These are phyloP conservation scores for Rhabdornis inornatus DNA, from an alignment of 2,113 vertebrate genomes.

Conservation along the genomic window DNA sequence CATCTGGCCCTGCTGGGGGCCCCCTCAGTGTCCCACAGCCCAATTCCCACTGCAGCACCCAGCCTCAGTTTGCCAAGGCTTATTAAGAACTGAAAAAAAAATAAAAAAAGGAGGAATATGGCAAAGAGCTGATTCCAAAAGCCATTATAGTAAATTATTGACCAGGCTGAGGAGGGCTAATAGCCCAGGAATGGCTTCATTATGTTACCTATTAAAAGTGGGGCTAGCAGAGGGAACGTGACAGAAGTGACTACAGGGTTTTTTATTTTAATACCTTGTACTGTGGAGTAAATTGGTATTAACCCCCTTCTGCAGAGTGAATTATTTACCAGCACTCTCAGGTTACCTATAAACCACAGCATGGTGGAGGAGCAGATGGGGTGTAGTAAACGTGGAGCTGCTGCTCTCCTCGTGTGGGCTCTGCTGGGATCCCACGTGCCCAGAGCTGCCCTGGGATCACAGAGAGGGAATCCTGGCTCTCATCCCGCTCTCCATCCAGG, in stretches of 20 bases:
- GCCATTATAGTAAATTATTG: constrained; percentile 60
- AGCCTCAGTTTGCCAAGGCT: background rate
- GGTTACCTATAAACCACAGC: background rate
- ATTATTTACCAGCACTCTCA: constrained; percentile 40
- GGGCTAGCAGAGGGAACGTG: constrained; percentile 24
- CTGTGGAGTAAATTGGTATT: constrained; percentile 30
- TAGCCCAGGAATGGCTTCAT: constrained; percentile 55
- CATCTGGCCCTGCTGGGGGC: rapidly evolving
- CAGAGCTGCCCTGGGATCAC: background rate
- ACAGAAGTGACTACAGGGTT: constrained; percentile 43
- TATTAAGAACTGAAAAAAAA: background rate
- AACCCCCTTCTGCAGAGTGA: constrained; percentile 47
- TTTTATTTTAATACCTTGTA: constrained; percentile 51
- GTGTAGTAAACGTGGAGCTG: background rate
- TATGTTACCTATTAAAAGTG: constrained; percentile 68
- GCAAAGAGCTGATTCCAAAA: constrained; percentile 25
- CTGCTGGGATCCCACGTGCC: background rate
- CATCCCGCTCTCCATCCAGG: background rate
- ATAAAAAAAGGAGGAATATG: background rate
- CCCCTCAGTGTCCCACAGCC: background rate
- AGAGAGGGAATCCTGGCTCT: background rate
- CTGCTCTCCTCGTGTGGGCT: background rate
- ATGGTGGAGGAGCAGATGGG: background rate
- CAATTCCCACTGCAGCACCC: background rate
- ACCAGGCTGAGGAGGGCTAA: constrained; percentile 52